Conservation (phyloP, 2,113 vertebrate genomes). For the Amblyornis subalaris region DNA sequence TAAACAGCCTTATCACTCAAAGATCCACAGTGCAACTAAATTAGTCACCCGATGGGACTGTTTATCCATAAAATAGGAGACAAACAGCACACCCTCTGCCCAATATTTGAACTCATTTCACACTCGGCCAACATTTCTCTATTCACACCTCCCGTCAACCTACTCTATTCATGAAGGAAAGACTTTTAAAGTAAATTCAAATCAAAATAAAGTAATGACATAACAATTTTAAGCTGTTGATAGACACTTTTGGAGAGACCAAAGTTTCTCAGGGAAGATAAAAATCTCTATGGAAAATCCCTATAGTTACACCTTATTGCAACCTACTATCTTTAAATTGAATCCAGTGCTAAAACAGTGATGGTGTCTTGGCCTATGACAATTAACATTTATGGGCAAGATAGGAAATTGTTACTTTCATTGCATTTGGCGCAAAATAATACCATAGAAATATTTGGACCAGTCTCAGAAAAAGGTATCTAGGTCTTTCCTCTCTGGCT, state of each 20-base stretch:
- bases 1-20: background rate
- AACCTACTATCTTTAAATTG: background rate
- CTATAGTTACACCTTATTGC: background rate
- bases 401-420: background rate
- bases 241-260: background rate
- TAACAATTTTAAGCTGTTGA: background rate
- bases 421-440: background rate
- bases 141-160: background rate
- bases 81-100: background rate
- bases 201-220: background rate
- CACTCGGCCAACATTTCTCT: background rate
- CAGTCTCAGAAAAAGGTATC: background rate
- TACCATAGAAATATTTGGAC: background rate
- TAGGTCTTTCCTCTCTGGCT: background rate
- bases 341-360: background rate
- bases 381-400: background rate
- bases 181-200: background rate
- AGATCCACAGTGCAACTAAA: background rate
- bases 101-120: background rate
- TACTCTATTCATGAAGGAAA: background rate
- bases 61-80: background rate
- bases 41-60: background rate
- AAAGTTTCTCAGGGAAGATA: background rate
- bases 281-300: background rate
- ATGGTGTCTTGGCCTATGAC: background rate